Base-by-base conservation (phyloP, 2,888 invertebrate genomes). In the Synanthedon tipuliformis region DNA sequence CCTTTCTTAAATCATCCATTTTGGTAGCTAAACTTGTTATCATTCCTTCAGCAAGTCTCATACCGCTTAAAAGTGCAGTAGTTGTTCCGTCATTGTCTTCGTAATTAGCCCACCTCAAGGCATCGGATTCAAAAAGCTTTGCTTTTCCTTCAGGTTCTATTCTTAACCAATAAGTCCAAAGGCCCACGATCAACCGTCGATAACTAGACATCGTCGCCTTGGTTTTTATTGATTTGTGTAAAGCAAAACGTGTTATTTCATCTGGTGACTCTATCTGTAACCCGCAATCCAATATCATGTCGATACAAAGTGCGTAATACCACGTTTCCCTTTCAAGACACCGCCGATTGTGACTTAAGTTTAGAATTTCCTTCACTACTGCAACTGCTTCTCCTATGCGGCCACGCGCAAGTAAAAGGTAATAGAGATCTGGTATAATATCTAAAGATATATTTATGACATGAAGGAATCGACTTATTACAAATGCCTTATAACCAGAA, bases 281-380 rank as follows among this genome's bases (percentile, higher is more conserved):
- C 4, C 90, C 87, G 58, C 90, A 84, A 59, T 92, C 89, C 45
- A 91, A 63, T 52, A 89, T 76, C 60, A 90, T 65, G 53, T 90
- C 90, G 53, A 91, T 77, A 57, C 89, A 89, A 41, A 90, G 75
- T 0, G 90, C 89, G 59, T 89, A 89, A 61, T 90, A 91, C 85
- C 89, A 89, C 10, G 77, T 80, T 61, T 85, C 81, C 56, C 69
- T 71, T 51, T 75, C 76, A 52, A 72, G 63, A 12, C 75, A 68
- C 50, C 63, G 55, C 53, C 68, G 62, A 53, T 61, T 67, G 55
- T 73, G 64, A 12, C 63, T 61, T 53, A 81, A 60, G 40, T 65
- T 63, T 52, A 77, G 62, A 15, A 85, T 61, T 54, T 87, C 67
- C 50, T 75, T 72, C 41, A 84, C 62, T 41, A 89, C 64, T 54